Evolutionary conservation across 2,113 vertebrate species (phyloP).

Genomic region (Grus americana): DNA sequence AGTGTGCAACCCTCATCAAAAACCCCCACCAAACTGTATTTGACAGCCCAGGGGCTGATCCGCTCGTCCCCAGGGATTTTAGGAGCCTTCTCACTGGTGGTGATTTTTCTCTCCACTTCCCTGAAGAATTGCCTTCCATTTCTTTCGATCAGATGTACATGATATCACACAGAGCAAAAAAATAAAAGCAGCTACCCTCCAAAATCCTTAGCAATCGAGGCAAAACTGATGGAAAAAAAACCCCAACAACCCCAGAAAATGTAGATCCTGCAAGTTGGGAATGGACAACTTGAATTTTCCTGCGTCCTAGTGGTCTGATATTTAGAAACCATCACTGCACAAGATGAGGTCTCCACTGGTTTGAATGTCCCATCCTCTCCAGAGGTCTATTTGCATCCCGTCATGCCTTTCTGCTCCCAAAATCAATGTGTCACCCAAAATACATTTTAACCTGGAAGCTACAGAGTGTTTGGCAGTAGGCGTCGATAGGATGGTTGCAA

Average conservation of each 20-base stretch:
- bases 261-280: not conserved
- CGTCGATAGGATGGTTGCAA: not conserved
- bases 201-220: fast-evolving
- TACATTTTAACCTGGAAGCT: conserved; percentile 9
- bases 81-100: not conserved
- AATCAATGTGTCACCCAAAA: conserved; percentile 35
- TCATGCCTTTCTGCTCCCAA: not conserved
- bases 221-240: fast-evolving
- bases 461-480: not conserved
- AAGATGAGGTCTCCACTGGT: not conserved
- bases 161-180: fast-evolving
- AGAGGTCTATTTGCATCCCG: not conserved
- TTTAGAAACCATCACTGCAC: fast-evolving
- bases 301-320: fast-evolving
- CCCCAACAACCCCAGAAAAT: fast-evolving
- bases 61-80: fast-evolving
- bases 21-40: fast-evolving
- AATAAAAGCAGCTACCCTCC: not conserved
- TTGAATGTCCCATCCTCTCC: not conserved
- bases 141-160: too few species aligned
- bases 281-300: not conserved
- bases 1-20: fast-evolving
- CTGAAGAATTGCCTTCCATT: not conserved
- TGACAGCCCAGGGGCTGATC: not conserved
- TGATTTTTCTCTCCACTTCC: not conserved